Percentiles rank a stretch among this genome's conserved stretches.
These are phyloP conservation scores for Hypsopygia costalis DNA, from an alignment of 2,888 invertebrate species.

Conservation along the genomic window DNA sequence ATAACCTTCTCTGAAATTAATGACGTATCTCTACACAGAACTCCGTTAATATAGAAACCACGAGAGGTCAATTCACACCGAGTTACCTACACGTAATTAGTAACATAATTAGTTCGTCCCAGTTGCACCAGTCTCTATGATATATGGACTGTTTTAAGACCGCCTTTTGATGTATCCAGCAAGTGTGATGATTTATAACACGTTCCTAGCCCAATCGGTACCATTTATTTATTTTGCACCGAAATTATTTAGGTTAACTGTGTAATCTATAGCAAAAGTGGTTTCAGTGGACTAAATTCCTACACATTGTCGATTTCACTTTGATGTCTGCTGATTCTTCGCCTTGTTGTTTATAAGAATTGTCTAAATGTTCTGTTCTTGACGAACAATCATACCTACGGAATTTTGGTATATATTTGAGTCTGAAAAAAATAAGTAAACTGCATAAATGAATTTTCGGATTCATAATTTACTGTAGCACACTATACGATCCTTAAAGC, in stretches of 20 bases:
- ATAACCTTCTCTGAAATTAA: too few relatives aligned
- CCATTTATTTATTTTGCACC: conserved; percentile 34
- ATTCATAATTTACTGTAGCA: too few relatives aligned
- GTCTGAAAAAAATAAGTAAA: too few relatives aligned
- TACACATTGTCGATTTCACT: conserved; percentile 1
- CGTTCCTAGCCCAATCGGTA: conserved; percentile 27
- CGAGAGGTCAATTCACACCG: too few relatives aligned
- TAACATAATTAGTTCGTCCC: conserved; percentile 42
- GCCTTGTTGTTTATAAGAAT: too few relatives aligned
- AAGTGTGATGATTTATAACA: conserved; percentile 46
- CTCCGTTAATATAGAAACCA: too few relatives aligned
- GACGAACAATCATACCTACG: too few relatives aligned
- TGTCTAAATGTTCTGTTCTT: too few relatives aligned
- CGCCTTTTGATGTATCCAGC: conserved; percentile 45
- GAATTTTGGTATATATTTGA: too few relatives aligned
- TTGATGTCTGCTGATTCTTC: not conserved
- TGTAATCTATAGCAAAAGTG: conserved; percentile 22
- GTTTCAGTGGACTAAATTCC: conserved; percentile 1
- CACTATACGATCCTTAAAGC: too few relatives aligned
- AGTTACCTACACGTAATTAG: conserved; percentile 42
- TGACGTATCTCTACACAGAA: too few relatives aligned
- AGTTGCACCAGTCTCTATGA: conserved; percentile 38
- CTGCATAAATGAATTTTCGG: too few relatives aligned
- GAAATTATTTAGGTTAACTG: conserved; percentile 35
- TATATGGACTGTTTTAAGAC: conserved; percentile 32